Evolutionary conservation across 2,113 vertebrate species (phyloP).

Genomic region (Bubalus kerabau): DNA sequence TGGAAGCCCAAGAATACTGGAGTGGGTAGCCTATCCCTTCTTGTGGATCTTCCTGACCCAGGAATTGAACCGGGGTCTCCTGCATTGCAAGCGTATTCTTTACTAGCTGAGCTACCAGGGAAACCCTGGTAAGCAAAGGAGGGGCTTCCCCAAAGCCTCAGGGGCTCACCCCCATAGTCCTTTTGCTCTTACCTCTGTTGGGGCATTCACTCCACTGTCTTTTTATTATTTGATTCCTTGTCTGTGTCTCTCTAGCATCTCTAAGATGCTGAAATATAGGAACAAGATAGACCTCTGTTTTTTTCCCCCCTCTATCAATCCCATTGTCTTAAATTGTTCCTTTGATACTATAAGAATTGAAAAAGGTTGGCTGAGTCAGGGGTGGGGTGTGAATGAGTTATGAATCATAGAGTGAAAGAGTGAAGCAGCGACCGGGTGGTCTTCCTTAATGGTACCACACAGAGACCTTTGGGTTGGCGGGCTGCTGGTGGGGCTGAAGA

Average conservation of each 20-base stretch:
- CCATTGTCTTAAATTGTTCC: not conserved
- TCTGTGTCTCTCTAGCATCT: not conserved
- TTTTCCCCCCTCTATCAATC: not conserved
- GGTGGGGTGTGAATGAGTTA: not conserved
- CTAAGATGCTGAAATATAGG: not conserved
- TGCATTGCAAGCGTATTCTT: not conserved
- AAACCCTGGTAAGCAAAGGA: not conserved
- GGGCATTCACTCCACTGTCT: not conserved
- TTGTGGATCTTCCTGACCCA: not conserved
- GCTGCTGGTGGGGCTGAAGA: too few relatives aligned
- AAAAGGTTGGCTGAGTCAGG: not conserved
- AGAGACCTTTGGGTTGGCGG: not conserved
- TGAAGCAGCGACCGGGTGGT: not conserved
- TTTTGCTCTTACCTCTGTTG: not conserved
- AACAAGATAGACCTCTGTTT: not conserved
- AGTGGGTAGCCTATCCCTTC: not conserved
- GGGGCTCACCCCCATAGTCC: not conserved
- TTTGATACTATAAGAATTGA: not conserved
- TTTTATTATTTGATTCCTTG: not conserved
- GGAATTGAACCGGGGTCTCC: not conserved
- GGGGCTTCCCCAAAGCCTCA: not conserved
- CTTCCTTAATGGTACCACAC: not conserved
- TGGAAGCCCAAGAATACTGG: not conserved
- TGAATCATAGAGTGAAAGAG: not conserved
- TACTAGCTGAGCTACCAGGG: not conserved